Evolutionary conservation across 2,797 vertebrate species (phyloP).

Genomic region (Pangasius sanitwongsei): DNA sequence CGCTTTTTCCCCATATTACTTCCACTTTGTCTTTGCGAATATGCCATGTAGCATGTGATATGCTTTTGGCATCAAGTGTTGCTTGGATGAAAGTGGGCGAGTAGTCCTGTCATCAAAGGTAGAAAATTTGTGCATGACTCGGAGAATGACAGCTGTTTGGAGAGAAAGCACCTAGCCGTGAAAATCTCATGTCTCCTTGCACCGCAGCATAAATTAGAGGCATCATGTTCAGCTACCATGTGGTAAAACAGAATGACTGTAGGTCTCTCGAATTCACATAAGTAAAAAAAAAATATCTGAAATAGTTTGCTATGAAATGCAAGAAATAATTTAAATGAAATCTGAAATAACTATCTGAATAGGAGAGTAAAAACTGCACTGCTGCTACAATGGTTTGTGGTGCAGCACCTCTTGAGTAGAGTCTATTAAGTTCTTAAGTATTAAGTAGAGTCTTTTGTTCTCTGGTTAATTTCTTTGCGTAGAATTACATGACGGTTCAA

Average conservation of each 20-base stretch:
- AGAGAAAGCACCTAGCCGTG: not conserved
- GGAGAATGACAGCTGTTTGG: not conserved
- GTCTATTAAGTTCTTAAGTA: not conserved
- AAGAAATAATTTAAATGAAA: not conserved
- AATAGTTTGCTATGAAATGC: not conserved
- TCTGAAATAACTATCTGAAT: not conserved
- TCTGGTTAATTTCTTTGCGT: not conserved
- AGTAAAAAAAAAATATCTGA: not conserved
- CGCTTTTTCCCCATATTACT: not conserved
- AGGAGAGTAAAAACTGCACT: not conserved
- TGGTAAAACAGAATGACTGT: not conserved
- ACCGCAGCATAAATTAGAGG: not conserved
- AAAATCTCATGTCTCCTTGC: not conserved
- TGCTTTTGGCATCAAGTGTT: conserved; percentile 1
- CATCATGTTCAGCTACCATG: not conserved
- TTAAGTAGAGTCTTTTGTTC: not conserved
- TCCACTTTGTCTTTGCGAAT: not conserved
- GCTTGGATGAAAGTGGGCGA: not conserved
- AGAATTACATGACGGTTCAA: not conserved
- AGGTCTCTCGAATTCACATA: not conserved
- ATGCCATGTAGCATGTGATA: not conserved
- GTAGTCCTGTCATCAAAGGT: not conserved
- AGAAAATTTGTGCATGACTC: not conserved
- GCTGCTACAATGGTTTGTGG: not conserved
- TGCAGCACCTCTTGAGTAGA: not conserved